Percentiles rank a stretch among this genome's conserved stretches.
Evolutionary conservation across 2,888 invertebrate genomes (phyloP).

Genomic region (Encarsia formosa): DNA sequence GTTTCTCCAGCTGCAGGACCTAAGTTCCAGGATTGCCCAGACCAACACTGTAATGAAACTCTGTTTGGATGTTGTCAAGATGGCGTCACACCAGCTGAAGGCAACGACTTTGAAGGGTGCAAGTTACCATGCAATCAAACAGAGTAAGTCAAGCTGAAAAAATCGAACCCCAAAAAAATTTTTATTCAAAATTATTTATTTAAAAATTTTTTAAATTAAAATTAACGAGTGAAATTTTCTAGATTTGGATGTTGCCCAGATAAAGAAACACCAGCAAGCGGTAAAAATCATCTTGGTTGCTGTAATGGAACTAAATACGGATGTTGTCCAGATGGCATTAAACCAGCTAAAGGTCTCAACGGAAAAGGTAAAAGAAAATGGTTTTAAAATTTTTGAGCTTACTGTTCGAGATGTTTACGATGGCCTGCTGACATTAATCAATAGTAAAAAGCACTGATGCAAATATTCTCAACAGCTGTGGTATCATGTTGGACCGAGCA

Average conservation of each 20-base stretch:
- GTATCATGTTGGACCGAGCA: too few species aligned
- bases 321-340: slow-evolving; percentile 69
- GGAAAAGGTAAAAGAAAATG: slow-evolving; percentile 48
- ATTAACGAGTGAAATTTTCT: neutral
- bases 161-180: too few species aligned
- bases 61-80: slow-evolving; percentile 87
- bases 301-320: slow-evolving; percentile 56
- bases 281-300: slow-evolving; percentile 55
- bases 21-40: slow-evolving; percentile 71
- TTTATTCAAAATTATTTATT: too few species aligned
- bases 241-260: slow-evolving; percentile 68
- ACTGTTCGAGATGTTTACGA: too few species aligned
- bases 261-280: slow-evolving; percentile 62
- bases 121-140: slow-evolving; percentile 60
- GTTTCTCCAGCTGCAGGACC: slow-evolving; percentile 73
- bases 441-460: too few species aligned
- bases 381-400: neutral
- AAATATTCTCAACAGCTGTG: too few species aligned
- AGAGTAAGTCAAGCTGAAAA: slow-evolving; percentile 49
- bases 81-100: slow-evolving; percentile 70
- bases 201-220: slow-evolving; percentile 22
- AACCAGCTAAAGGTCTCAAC: slow-evolving; percentile 62
- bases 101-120: slow-evolving; percentile 82
- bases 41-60: slow-evolving; percentile 67
- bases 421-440: too few species aligned